Evolutionary conservation across 2,888 invertebrate species (phyloP).

Genomic region (Nephrotoma flavescens): DNA sequence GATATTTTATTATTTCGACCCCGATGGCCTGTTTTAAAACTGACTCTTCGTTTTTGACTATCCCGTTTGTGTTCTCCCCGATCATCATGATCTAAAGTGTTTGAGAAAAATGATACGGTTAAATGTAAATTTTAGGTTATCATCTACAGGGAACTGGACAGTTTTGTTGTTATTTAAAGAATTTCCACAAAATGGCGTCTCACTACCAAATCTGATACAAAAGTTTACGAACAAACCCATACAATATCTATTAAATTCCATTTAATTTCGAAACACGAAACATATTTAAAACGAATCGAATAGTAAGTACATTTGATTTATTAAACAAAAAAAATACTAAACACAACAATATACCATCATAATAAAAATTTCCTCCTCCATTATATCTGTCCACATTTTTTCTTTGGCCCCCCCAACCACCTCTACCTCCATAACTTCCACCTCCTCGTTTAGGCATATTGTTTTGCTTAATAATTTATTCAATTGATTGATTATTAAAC

Average conservation of each 20-base stretch:
- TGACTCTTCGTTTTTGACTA: slow-evolving; percentile 25
- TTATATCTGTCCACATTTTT: neutral
- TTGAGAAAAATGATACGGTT: neutral
- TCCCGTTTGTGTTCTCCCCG: slow-evolving; percentile 15
- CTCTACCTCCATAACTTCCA: neutral
- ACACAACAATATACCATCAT: neutral
- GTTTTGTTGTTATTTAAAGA: neutral
- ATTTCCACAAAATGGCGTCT: neutral
- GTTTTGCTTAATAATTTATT: too few species aligned
- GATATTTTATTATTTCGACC: slow-evolving; percentile 18
- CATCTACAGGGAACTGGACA: neutral
- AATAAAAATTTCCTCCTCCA: neutral
- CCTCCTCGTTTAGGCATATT: neutral
- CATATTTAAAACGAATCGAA: too few species aligned
- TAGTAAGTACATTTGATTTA: too few species aligned
- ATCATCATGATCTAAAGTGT: slow-evolving; percentile 17
- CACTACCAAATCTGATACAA: neutral
- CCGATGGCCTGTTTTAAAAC: slow-evolving; percentile 24
- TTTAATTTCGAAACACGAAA: too few species aligned
- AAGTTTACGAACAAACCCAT: too few species aligned
- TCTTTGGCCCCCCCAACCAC: neutral
- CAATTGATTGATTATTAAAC: too few species aligned
- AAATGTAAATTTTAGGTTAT: neutral
- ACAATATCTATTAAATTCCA: too few species aligned
- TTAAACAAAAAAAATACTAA: neutral